A percentile compares a stretch with the other conserved stretches of the same genome.
phyloP scores from a whole-genome alignment of 2,888 invertebrate genomes.

The Pimpla rufipes region DNA sequence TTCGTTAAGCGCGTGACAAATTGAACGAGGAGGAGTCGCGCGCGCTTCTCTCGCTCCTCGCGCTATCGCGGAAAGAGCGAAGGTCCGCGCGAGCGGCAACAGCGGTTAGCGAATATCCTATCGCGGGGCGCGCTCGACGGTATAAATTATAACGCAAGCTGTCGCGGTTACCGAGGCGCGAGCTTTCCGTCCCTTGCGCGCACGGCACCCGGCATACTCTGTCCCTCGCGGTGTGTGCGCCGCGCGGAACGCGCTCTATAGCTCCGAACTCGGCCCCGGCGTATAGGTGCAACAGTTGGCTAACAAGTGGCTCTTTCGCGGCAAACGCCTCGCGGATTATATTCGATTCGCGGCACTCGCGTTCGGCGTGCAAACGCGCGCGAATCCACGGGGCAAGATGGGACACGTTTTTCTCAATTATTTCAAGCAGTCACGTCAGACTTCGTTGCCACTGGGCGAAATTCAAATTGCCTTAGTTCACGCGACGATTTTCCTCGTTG shows the following conservation, averaged over 20 bases:
- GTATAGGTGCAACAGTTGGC: slow-evolving; percentile 83
- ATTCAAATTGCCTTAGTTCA: too few relatives aligned
- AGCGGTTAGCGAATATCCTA: too few relatives aligned
- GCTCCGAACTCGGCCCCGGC: slow-evolving; percentile 5
- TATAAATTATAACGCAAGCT: slow-evolving; percentile 76
- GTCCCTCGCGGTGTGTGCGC: background rate
- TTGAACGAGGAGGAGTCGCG: slow-evolving; percentile 2
- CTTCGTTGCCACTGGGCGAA: too few relatives aligned
- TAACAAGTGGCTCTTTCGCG: slow-evolving; percentile 84
- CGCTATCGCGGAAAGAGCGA: background rate
- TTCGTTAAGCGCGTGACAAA: slow-evolving; percentile 5
- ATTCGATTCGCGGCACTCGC: slow-evolving; percentile 73
- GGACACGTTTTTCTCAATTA: background rate
- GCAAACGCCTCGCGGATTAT: slow-evolving; percentile 78
- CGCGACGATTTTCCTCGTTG: too few relatives aligned
- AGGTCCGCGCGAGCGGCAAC: slow-evolving; percentile 14
- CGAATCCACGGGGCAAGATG: background rate
- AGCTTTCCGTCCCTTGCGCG: slow-evolving; percentile 42
- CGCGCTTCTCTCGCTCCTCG: background rate
- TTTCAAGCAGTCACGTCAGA: too few relatives aligned
- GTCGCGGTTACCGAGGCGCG: slow-evolving; percentile 66
- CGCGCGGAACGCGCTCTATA: slow-evolving; percentile 20
- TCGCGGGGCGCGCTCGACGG: slow-evolving; percentile 18
- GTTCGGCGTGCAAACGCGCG: slow-evolving; percentile 17
- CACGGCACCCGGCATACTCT: too few relatives aligned